phyloP scores from a whole-genome alignment of 2,888 invertebrate genomes.

The Nymphalis polychloros region DNA sequence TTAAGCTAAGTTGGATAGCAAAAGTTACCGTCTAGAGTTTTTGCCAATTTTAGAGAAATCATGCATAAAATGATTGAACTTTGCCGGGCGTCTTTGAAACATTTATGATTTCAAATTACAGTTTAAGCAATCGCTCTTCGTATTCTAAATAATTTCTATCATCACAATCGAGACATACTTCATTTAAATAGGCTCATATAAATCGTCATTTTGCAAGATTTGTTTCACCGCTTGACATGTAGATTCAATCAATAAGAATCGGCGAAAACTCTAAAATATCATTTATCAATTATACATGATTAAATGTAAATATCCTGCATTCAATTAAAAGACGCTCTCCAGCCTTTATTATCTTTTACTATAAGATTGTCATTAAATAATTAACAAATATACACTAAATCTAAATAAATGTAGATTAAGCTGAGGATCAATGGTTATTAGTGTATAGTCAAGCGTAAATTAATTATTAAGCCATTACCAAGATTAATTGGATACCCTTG shows the following conservation, averaged over 20 bases:
- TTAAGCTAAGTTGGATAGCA: neutral
- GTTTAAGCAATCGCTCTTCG: too few relatives aligned
- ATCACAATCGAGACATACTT: too few relatives aligned
- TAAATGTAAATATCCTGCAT: too few relatives aligned
- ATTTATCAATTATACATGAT: too few relatives aligned
- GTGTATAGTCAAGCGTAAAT: slow-evolving; percentile 7
- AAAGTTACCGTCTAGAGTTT: neutral
- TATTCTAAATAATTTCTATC: too few relatives aligned
- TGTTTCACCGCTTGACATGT: too few relatives aligned
- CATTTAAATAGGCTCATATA: too few relatives aligned
- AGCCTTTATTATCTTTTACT: too few relatives aligned
- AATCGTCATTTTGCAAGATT: too few relatives aligned
- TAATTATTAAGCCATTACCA: slow-evolving; percentile 24
- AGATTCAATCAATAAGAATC: too few relatives aligned
- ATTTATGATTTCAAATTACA: neutral
- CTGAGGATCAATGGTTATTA: slow-evolving; percentile 7
- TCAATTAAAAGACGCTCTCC: too few relatives aligned
- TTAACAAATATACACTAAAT: neutral
- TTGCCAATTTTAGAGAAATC: neutral
- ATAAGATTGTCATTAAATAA: neutral
- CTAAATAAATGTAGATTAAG: neutral
- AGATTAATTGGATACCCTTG: slow-evolving; percentile 20
- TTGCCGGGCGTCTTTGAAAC: neutral
- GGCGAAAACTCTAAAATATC: too few relatives aligned
- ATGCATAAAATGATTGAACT: slow-evolving; percentile 2